Evolutionary conservation across 2,888 invertebrate genomes (phyloP), one percentile per base, ranked within the genome.

Genomic region (Mesorhabditis sp.): DNA sequence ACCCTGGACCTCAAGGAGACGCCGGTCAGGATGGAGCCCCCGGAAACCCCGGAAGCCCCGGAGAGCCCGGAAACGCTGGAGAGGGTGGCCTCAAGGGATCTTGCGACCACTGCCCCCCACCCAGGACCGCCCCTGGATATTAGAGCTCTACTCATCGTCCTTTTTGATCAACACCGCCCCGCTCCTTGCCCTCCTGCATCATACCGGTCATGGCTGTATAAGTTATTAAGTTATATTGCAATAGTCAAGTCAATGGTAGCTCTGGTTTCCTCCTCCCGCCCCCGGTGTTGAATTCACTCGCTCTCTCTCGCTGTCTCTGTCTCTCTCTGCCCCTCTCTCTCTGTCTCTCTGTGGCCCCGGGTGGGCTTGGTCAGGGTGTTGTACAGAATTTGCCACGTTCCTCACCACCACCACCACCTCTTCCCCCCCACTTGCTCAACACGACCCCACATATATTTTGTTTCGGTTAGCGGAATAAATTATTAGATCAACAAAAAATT

Each of bases 21-120:
- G 72, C 75, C 62, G 79, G 79, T 74, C 72, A 73, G 67, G 72
- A 77, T 44, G 79, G 79, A 76, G 76, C 78, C 64, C 68, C 78
- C 10, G 79, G 79, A 74, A 74, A 73, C 67, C 74, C 75, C 64
- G 79, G 79, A 70, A 74, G 74, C 58, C 76, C 76, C 45, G 79
- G 79, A 74, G 77, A 74, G 15, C 67, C 72, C 67, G 79, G 79
- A 76, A 74, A 69, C 4, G 64, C 77, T 6, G 79, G 79, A 77
- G 62, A 71, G 62, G 75, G 71, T 65, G 78, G 78, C 74, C 65
- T 72, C 69, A 78, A 78, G 74, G 78, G 78, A 72, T 72, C 74
- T 41, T 78, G 78, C 78, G 78, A 78, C 70, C 78, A 77, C 70
- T 77, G 77, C 69, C 76, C 76, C 68, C 74, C 76, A 71, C 76